These are phyloP conservation scores for Misgurnus mizolepis DNA, from an alignment of 2,113 vertebrate genomes.

Conservation along the genomic window DNA sequence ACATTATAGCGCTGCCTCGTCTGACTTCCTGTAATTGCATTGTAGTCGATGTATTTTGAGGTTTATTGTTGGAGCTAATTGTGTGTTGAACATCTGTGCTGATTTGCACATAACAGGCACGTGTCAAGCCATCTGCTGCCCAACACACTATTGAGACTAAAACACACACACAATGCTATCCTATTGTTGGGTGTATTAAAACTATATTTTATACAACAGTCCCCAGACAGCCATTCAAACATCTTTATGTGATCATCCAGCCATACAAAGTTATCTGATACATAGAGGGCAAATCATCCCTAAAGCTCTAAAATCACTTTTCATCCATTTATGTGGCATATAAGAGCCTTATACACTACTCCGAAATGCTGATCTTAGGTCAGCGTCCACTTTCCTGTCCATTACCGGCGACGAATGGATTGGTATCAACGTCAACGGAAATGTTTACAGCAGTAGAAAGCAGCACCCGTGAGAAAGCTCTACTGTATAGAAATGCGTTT, in stretches of 20 bases:
- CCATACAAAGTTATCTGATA: constrained; percentile 5
- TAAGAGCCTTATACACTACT: constrained; percentile 21
- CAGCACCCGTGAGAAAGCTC: background rate
- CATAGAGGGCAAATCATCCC: constrained; percentile 20
- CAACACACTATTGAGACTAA: constrained; percentile 32
- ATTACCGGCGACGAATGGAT: constrained; percentile 17
- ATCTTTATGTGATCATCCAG: constrained; percentile 6
- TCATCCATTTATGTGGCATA: constrained; percentile 24
- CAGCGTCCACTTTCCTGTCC: constrained; percentile 28
- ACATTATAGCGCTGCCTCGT: background rate
- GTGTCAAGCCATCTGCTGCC: constrained; percentile 35
- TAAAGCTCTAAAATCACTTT: constrained; percentile 5
- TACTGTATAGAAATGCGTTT: constrained; percentile 19
- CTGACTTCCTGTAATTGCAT: background rate
- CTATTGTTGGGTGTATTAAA: constrained; percentile 11
- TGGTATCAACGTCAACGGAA: background rate
- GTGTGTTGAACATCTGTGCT: constrained; percentile 43
- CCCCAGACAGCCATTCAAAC: constrained; percentile 26
- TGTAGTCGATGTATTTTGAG: background rate
- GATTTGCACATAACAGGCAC: constrained; percentile 26
- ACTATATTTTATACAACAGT: constrained; percentile 1
- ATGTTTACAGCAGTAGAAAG: background rate
- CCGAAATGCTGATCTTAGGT: constrained; percentile 30
- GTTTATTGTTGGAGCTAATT: constrained; percentile 26
- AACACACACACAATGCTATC: constrained; percentile 35